phyloP scores from a whole-genome alignment of 2,888 invertebrate genomes.

The Therioaphis trifolii region DNA sequence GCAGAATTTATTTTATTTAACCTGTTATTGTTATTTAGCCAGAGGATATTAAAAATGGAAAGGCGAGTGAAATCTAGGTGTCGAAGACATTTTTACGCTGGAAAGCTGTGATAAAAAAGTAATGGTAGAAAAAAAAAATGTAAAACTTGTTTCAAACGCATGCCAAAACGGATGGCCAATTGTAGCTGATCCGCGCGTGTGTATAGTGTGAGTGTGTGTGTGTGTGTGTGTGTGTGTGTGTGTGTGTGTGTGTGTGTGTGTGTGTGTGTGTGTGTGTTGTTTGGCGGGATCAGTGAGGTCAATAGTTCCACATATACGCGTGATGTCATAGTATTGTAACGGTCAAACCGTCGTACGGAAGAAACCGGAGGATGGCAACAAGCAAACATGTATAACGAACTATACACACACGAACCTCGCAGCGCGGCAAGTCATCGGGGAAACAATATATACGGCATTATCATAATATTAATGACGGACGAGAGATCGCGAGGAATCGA shows the following conservation, averaged over 20 bases:
- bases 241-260: no score
- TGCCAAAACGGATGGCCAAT: slow-evolving; percentile 22
- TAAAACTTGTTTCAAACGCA: slow-evolving; percentile 49
- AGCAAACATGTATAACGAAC: no score
- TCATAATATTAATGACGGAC: no score
- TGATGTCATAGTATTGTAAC: slow-evolving; percentile 47
- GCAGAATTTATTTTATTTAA: neutral
- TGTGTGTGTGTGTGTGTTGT: no score
- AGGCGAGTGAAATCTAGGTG: slow-evolving; percentile 51
- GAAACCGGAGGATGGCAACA: neutral
- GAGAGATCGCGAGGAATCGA: no score
- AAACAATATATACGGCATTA: neutral
- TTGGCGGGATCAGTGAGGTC: slow-evolving; percentile 33
- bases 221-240: no score
- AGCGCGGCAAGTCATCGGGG: neutral
- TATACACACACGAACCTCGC: no score
- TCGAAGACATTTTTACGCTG: slow-evolving; percentile 27
- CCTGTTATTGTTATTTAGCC: slow-evolving; percentile 13
- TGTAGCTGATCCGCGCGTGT: neutral
- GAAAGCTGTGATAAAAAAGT: slow-evolving; percentile 31
- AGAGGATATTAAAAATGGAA: slow-evolving; percentile 30
- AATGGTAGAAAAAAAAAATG: neutral
- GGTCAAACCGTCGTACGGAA: neutral
- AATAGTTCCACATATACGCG: slow-evolving; percentile 12
- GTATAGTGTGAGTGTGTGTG: no score